These are phyloP conservation scores for Drosophila merina DNA, from an alignment of 2,888 invertebrate species.

Conservation along the genomic window DNA sequence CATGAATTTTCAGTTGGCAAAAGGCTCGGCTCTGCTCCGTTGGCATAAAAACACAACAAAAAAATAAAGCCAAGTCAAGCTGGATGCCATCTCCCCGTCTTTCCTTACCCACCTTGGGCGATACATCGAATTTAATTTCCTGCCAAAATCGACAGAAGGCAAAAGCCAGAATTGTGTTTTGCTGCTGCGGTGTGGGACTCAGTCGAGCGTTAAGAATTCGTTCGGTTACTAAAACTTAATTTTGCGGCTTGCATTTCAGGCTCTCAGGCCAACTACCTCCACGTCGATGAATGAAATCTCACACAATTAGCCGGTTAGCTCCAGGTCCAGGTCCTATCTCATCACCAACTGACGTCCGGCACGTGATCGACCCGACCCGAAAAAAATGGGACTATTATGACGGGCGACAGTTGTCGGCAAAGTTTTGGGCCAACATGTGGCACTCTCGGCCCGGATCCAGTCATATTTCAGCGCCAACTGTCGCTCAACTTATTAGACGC, in stretches of 20 bases:
- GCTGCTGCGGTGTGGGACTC: slow-evolving; percentile 53
- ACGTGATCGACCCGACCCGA: slow-evolving; percentile 67
- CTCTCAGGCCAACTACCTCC: slow-evolving; percentile 55
- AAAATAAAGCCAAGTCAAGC: slow-evolving; percentile 64
- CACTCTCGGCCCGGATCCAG: slow-evolving; percentile 22
- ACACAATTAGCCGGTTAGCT: slow-evolving; percentile 58
- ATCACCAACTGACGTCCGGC: slow-evolving; percentile 73
- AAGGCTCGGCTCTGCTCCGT: slow-evolving; percentile 30
- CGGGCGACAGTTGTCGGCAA: slow-evolving; percentile 34
- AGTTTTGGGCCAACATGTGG: slow-evolving; percentile 51
- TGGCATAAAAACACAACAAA: slow-evolving; percentile 59
- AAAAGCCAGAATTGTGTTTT: slow-evolving; percentile 17
- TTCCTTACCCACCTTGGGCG: slow-evolving; percentile 43
- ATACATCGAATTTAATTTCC: slow-evolving; percentile 82
- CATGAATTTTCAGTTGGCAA: slow-evolving; percentile 69
- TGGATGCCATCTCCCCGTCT: slow-evolving; percentile 26
- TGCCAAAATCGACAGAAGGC: slow-evolving; percentile 75
- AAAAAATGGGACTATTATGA: slow-evolving; percentile 15
- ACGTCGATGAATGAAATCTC: slow-evolving; percentile 68
- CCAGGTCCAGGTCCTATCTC: background rate
- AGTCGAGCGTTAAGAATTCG: slow-evolving; percentile 70
- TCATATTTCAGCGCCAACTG: slow-evolving; percentile 39
- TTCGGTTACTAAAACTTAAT: slow-evolving; percentile 66
- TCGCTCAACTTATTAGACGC: slow-evolving; percentile 39
- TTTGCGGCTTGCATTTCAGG: slow-evolving; percentile 72